A percentile compares a stretch with the other conserved stretches of the same genome.
These are phyloP conservation scores for Caenorhabditis uteleia DNA, from an alignment of 2,888 invertebrate species.

Conservation along the genomic window DNA sequence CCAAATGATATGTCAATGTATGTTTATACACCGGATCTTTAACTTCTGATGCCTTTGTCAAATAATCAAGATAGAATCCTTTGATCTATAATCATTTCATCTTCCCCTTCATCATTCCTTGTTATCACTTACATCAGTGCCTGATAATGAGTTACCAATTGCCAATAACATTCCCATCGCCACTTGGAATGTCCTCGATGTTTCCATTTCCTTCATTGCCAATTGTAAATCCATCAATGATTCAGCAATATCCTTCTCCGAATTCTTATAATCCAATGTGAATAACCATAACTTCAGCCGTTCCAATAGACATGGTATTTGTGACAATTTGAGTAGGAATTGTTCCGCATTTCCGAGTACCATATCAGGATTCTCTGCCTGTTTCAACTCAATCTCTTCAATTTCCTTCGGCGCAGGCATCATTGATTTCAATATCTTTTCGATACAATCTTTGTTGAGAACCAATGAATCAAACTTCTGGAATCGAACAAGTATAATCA, in stretches of 20 bases:
- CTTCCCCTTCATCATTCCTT: constrained; percentile 11
- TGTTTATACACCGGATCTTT: constrained; percentile 96
- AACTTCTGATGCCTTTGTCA: constrained; percentile 80
- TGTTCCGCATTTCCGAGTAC: constrained; percentile 88
- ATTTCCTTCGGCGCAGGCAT: constrained; percentile 81
- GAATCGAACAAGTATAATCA: constrained; percentile 69
- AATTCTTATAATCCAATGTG: constrained; percentile 95
- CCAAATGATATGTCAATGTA: constrained; percentile 92
- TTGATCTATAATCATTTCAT: constrained; percentile 77
- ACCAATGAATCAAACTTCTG: constrained; percentile 99
- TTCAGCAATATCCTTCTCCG: constrained; percentile 96
- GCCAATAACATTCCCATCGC: constrained; percentile 91
- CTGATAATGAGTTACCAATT: constrained; percentile 95
- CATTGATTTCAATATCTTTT: constrained; percentile 92
- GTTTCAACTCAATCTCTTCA: constrained; percentile 50
- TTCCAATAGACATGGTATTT: constrained; percentile 89
- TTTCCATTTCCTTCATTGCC: constrained; percentile 87
- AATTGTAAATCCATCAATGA: constrained; percentile 97
- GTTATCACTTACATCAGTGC: constrained; percentile 76
- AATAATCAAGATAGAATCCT: constrained; percentile 95
- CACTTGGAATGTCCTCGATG: constrained; percentile 90
- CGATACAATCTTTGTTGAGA: constrained; percentile 83
- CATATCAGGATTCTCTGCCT: constrained; percentile 84
- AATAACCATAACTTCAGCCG: constrained; percentile 95
- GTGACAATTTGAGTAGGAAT: constrained; percentile 92